Conservation (phyloP, 2,888 invertebrate genomes). For the Camponotus fellah region DNA sequence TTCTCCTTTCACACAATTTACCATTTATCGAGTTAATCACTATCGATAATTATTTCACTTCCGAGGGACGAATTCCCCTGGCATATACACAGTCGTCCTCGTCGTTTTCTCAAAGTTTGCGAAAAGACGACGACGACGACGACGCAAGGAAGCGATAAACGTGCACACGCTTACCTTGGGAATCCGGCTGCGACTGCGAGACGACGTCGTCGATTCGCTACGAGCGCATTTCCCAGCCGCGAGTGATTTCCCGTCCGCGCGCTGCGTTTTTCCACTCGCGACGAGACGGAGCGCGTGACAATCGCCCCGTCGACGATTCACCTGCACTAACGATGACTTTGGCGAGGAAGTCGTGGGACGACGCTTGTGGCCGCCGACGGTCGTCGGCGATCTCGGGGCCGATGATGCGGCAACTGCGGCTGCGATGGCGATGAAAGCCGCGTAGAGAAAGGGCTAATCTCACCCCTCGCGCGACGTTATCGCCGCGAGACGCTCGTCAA, state of each 20-base stretch:
- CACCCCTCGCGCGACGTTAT: constrained; percentile 12
- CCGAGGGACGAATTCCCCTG: background rate
- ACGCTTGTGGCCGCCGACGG: background rate
- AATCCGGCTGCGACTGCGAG: constrained; percentile 74
- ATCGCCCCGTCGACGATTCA: background rate
- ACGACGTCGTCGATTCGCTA: constrained; percentile 80
- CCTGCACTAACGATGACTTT: background rate
- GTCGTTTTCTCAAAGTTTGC: background rate
- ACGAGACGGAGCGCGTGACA: background rate
- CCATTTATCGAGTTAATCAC: background rate
- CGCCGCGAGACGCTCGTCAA: constrained; percentile 35
- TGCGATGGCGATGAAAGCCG: background rate
- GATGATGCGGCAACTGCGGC: background rate
- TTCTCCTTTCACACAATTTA: background rate
- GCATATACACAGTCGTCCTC: background rate
- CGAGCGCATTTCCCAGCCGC: constrained; percentile 78
- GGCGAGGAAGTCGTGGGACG: background rate
- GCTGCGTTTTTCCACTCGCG: background rate
- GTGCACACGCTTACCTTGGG: constrained; percentile 76
- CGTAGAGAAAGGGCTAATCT: constrained; percentile 28
- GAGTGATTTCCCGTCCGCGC: constrained; percentile 37
- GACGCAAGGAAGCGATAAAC: background rate
- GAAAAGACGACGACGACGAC: background rate
- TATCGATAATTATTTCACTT: background rate
- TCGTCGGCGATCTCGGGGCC: constrained; percentile 2